Conservation (phyloP, 2,888 invertebrate species). For the Euzetes globulus region DNA sequence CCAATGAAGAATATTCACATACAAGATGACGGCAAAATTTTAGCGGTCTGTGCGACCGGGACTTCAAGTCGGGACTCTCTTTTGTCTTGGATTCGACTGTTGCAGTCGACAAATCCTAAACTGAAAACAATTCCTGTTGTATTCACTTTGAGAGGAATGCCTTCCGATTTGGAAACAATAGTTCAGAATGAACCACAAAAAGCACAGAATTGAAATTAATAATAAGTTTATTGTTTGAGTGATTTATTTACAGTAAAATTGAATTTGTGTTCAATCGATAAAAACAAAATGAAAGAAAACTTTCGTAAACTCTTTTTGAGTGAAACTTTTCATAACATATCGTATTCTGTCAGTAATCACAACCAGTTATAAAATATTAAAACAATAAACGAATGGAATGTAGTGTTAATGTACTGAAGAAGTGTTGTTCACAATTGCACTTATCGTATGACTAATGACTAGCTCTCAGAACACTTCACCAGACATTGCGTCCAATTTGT, state of each 20-base stretch:
- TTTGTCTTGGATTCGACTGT: slow-evolving; percentile 77
- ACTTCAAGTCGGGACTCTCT: slow-evolving; percentile 74
- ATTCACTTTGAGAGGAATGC: slow-evolving; percentile 11
- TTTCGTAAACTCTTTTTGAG: not conserved
- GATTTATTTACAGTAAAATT: slow-evolving; percentile 5
- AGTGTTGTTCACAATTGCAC: slow-evolving; percentile 21
- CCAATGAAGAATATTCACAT: slow-evolving; percentile 69
- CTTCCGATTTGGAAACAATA: not conserved
- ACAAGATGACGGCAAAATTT: slow-evolving; percentile 82
- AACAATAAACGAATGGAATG: not conserved
- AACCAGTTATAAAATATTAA: slow-evolving; percentile 22
- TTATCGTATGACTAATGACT: slow-evolving; percentile 26
- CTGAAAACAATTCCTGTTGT: slow-evolving; percentile 27
- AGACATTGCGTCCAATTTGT: not conserved
- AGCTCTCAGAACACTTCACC: slow-evolving; percentile 18
- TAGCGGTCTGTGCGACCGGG: slow-evolving; percentile 82
- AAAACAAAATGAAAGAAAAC: not conserved
- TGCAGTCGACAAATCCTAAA: slow-evolving; percentile 46
- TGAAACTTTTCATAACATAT: slow-evolving; percentile 14
- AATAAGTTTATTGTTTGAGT: not conserved
- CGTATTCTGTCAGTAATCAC: slow-evolving; percentile 11
- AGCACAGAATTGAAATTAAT: not conserved
- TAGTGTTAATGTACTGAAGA: not conserved
- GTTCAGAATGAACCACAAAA: not conserved
- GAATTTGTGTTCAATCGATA: slow-evolving; percentile 3